These are phyloP conservation scores for Chiridota heheva DNA, from an alignment of 35 echinoderm and acorn worm species.

Conservation along the genomic window DNA sequence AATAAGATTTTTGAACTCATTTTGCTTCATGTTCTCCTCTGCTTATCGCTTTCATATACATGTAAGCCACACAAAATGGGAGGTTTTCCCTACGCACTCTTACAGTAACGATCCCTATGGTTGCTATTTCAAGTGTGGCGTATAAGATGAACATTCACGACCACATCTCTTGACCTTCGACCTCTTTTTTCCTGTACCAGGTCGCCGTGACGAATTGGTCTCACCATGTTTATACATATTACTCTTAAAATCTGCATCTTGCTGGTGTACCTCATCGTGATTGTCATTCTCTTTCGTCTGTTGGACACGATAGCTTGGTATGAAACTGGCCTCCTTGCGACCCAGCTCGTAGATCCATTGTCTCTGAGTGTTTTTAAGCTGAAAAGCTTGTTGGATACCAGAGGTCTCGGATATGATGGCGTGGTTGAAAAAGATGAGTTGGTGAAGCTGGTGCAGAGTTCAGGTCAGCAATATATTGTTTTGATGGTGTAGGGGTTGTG, in stretches of 20 bases:
- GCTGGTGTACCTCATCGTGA: conserved; percentile 62
- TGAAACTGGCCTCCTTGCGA: conserved; percentile 81
- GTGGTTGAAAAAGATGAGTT: conserved; percentile 86
- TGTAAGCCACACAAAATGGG: no score
- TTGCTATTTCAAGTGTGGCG: no score
- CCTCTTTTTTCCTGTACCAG: no score
- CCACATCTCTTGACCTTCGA: no score
- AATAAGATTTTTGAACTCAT: no score
- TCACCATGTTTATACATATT: conserved; percentile 43
- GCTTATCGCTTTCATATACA: no score
- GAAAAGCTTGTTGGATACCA: conserved; percentile 76
- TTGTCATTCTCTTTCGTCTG: conserved; percentile 63
- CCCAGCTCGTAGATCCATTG: conserved; percentile 82
- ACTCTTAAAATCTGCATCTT: conserved; percentile 59
- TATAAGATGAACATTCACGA: no score
- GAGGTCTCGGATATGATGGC: conserved; percentile 83
- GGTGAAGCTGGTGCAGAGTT: conserved; percentile 56
- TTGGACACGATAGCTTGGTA: conserved; percentile 81
- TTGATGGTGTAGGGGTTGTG: neutral
- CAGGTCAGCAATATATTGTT: conserved; percentile 48
- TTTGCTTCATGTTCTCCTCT: no score
- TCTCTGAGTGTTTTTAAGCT: conserved; percentile 87
- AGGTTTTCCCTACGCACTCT: no score
- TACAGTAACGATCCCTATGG: no score
- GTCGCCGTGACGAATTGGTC: no score